Base-by-base conservation (phyloP, 2,797 vertebrate genomes). In the Clarias fuscus region DNA sequence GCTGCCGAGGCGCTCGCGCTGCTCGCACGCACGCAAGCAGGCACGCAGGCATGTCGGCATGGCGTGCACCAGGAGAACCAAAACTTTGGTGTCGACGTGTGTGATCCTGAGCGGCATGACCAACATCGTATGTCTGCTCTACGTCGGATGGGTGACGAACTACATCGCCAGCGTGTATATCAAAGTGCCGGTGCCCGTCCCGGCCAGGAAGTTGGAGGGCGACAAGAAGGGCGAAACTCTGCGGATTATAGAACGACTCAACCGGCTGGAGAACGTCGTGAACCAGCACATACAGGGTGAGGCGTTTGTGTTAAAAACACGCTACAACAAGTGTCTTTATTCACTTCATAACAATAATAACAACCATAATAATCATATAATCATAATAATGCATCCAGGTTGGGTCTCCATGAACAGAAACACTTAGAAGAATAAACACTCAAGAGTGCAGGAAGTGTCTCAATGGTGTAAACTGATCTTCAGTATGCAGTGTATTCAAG, bases 31-130 rank as follows among this genome's bases (percentile, higher is more conserved):
- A 96, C 95, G 94, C 77, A 84, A 82, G 98, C 96, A 99, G 97
- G 95, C 77, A 84, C 84, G 98, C 96, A 99, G 97, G 95, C 94
- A 96, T 95, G 94, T 95, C 94, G 97, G 96, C 90, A 99, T 99
- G 98, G 97, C 96, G 95, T 99, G 98, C 95, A 97, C 97, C 94
- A 98, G 98, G 95, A 99, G 98, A 96, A 98, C 97, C 95, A 99
- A 99, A 97, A 98, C 98, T 97, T 97, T 99, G 94, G 97, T 99
- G 95, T 99, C 98, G 93, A 98, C 98, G 92, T 99, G 98, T 94
- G 98, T 99, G 93, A 99, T 99, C 93, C 93, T 99, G 93, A 99
- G 98, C 92, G 98, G 98, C 90, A 98, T 99, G 97, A 99, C 97
- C 95, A 99, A 99, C 93, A 98, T 99, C 88, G 95, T 98, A 85